Evolutionary conservation across 1,140 invertebrate species (phyloP).

Genomic region (Cardiocondyla obscurior): DNA sequence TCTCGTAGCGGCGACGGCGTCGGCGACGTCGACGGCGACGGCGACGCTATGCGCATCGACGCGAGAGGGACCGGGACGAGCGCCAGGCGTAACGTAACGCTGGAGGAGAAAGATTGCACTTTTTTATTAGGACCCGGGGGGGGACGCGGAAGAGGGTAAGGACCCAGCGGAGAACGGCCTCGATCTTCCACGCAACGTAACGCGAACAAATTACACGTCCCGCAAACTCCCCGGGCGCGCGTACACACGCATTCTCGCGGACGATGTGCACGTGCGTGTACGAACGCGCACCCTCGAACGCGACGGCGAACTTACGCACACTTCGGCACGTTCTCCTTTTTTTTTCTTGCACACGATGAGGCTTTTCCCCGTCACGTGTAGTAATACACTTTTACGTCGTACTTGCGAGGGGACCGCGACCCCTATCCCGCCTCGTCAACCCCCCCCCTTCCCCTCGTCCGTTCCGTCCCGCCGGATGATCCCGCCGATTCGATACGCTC

Average conservation of each 20-base stretch:
- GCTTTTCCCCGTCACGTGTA: constrained; percentile 63
- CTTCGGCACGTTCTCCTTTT: constrained; percentile 35
- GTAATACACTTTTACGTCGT: constrained; percentile 73
- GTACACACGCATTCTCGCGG: constrained; percentile 18
- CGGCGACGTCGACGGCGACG: neutral
- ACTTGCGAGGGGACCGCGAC: constrained; percentile 58
- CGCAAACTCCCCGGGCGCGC: constrained; percentile 44
- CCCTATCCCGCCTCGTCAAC: constrained; percentile 5
- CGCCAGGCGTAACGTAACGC: neutral
- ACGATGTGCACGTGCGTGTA: neutral
- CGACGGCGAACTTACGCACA: constrained; percentile 12
- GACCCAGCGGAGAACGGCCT: constrained; percentile 53
- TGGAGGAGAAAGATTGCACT: constrained; percentile 64
- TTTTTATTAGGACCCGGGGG: constrained; percentile 57
- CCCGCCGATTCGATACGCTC: constrained; percentile 58
- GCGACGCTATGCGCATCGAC: neutral
- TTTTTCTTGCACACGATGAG: neutral
- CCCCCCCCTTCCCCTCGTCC: too few relatives aligned
- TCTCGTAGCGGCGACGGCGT: constrained; percentile 8
- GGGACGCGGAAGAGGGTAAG: constrained; percentile 33
- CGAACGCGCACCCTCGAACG: constrained; percentile 5
- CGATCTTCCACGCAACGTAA: constrained; percentile 69
- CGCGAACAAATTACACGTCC: constrained; percentile 73
- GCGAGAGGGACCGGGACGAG: neutral
- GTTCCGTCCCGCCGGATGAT: constrained; percentile 28